Conservation (phyloP, 2,113 vertebrate species). For the Pandion haliaetus region DNA sequence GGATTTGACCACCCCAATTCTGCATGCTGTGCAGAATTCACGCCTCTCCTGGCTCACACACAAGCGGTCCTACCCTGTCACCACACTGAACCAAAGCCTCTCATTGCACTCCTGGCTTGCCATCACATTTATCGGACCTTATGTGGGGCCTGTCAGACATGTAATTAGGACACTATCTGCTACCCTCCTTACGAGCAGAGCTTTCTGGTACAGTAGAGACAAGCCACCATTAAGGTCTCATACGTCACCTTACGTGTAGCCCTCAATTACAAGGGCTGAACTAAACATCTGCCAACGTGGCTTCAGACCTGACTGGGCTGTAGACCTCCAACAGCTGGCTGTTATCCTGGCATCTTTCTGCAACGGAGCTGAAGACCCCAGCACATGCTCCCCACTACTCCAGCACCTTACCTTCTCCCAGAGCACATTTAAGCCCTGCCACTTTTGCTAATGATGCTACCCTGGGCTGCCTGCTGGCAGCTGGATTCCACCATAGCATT, state of each 20-base stretch:
- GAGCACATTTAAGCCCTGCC: neutral
- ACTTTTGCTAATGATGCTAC: rapidly evolving
- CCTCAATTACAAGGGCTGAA: neutral
- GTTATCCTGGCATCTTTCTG: too few species aligned
- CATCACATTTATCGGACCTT: neutral
- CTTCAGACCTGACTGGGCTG: rapidly evolving
- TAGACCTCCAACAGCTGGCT: rapidly evolving
- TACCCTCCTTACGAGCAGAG: neutral
- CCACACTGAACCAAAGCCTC: neutral
- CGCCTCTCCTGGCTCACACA: neutral
- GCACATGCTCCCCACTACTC: rapidly evolving
- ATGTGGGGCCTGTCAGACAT: rapidly evolving
- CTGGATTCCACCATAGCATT: neutral
- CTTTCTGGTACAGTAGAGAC: neutral
- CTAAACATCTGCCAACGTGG: rapidly evolving
- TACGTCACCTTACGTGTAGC: rapidly evolving
- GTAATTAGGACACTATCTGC: neutral
- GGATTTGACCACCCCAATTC: neutral
- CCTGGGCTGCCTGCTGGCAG: rapidly evolving
- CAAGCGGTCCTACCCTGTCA: rapidly evolving
- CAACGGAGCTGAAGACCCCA: neutral
- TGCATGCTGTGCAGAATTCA: too few species aligned
- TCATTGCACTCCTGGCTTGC: neutral
- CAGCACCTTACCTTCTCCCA: neutral
- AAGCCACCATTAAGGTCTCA: neutral